Evolutionary conservation across 2,113 vertebrate species (phyloP), one percentile per base, ranked within the genome.

Genomic region (Scartelaos histophorus): DNA sequence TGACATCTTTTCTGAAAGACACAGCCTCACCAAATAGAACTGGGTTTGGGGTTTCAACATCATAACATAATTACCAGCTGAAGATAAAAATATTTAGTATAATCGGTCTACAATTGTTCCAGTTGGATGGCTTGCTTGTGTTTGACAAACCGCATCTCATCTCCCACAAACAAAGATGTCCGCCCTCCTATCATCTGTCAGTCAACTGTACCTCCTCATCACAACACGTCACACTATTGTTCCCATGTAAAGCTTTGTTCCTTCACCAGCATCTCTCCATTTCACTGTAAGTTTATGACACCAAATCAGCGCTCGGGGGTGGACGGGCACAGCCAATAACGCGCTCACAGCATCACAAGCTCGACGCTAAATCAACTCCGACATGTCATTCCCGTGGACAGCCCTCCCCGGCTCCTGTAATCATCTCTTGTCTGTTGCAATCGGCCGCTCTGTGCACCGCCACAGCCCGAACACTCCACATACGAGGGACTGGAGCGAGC

Each of bases 371-470:
- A 89, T 89, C 84, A 78, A 71, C 82, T 76, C 43, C 69, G 88
- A 81, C 80, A 62, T 69, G 79, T 80, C 69, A 75, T 88, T 87
- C 21, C 21, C 68, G 81, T 7, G 70, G 80, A 87, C 75, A 79
- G 80, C 79, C 83, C 38, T 66, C 71, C 49, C 1, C 70, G 68
- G 75, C 68, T 46, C 68, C 69, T 76, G 76, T 84, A 84, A 91
- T 90, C 85, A 90, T 86, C 72, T 82, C 65, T 81, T 86, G 87
- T 89, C 89, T 70, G 67, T 81, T 74, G 60, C 79, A 84, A 80
- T 87, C 72, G 71, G 75, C 79, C 76, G 75, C 62, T 75, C 67
- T 73, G 61, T 82, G 51, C 34, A 82, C 79, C 81, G 67, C 78
- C 60, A 57, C 54, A 73, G 71, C 87, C 84, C 80, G 82, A 71